Evolutionary conservation across 2,888 invertebrate species (phyloP).

Genomic region (Sphinx pinastri): DNA sequence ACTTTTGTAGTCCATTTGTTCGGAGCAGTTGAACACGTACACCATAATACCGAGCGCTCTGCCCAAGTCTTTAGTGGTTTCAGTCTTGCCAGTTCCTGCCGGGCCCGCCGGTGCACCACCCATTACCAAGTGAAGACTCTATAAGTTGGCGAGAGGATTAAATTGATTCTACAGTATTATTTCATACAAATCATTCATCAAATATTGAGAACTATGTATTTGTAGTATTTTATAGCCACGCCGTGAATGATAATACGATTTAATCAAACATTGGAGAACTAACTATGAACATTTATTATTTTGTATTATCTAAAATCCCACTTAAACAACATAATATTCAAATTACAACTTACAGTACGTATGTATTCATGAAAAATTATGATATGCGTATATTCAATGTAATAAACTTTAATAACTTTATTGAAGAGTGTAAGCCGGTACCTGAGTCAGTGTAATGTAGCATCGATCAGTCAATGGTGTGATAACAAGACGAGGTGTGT

Average conservation of each 20-base stretch:
- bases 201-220: too few relatives aligned
- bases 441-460: conserved; percentile 96
- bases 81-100: conserved; percentile 98
- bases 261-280: too few relatives aligned
- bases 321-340: too few relatives aligned
- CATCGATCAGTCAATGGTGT: conserved; percentile 97
- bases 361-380: too few relatives aligned
- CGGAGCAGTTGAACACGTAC: conserved; percentile 98
- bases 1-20: conserved; percentile 98
- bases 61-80: conserved; percentile 98
- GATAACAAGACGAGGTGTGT: conserved; percentile 96
- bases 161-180: neutral
- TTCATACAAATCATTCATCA: too few relatives aligned
- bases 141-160: conserved; percentile 29
- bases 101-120: conserved; percentile 99
- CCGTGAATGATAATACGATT: too few relatives aligned
- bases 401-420: neutral
- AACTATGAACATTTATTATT: too few relatives aligned
- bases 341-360: too few relatives aligned
- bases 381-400: too few relatives aligned
- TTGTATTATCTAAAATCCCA: too few relatives aligned
- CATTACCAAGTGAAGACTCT: conserved; percentile 96
- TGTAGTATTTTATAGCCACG: too few relatives aligned
- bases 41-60: conserved; percentile 97
- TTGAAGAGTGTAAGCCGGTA: conserved; percentile 42